A percentile compares a stretch with the other conserved stretches of the same genome.
Evolutionary conservation across 2,888 invertebrate species (phyloP).

Genomic region (Tanypteryx hageni): DNA sequence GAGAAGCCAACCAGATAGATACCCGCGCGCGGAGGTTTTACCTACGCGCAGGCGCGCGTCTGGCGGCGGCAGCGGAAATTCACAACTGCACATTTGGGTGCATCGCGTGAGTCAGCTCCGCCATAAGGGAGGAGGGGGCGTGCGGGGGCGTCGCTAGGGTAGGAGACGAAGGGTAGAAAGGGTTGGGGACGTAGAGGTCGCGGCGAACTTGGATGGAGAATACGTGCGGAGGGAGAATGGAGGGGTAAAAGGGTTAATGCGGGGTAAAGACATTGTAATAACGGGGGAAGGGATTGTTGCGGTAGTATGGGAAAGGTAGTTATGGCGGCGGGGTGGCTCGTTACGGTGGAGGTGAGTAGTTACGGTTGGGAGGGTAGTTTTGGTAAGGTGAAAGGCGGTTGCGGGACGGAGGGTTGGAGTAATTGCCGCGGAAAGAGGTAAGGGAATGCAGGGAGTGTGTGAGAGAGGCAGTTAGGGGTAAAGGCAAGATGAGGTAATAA

Average conservation of each 20-base stretch:
- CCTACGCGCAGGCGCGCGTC: background rate
- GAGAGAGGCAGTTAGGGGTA: background rate
- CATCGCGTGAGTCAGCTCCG: constrained; percentile 28
- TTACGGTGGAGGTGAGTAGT: too few species aligned
- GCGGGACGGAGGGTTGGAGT: too few species aligned
- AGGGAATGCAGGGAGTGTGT: background rate
- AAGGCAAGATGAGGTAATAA: background rate
- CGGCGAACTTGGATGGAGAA: background rate
- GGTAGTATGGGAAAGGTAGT: too few species aligned
- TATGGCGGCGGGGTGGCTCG: too few species aligned
- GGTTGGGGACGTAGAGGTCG: background rate
- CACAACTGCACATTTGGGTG: constrained; percentile 12
- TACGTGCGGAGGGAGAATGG: background rate
- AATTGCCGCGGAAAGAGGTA: background rate
- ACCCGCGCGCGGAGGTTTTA: background rate
- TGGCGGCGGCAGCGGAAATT: constrained; percentile 18
- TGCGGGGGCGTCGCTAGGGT: background rate
- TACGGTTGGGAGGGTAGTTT: too few species aligned
- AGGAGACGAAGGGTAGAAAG: background rate
- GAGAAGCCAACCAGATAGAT: constrained; percentile 17
- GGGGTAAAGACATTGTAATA: too few species aligned
- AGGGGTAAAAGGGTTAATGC: too few species aligned
- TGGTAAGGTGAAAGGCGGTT: too few species aligned
- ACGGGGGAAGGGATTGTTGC: too few species aligned
- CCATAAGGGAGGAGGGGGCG: background rate